Percentiles rank a stretch among this genome's conserved stretches.
Evolutionary conservation across 2,797 vertebrate species (phyloP).

Genomic region (Heliangelus exortis): DNA sequence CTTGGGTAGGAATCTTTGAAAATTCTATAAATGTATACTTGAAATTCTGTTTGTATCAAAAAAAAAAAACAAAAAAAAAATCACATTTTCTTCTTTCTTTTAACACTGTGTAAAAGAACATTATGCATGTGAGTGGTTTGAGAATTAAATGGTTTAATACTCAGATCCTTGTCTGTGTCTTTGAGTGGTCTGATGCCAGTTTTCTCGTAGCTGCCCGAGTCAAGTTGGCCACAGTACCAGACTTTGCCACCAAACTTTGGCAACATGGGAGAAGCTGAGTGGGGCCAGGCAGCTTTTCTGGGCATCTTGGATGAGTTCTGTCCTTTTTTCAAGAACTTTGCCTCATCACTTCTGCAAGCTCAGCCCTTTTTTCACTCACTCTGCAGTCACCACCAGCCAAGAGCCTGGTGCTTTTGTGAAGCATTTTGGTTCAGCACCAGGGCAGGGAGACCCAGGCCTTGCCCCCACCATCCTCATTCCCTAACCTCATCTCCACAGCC

Average conservation of each 20-base stretch:
- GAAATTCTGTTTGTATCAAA: conserved; percentile 83
- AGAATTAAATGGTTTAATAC: conserved; percentile 86
- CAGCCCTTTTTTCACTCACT: neutral
- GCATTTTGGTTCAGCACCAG: neutral
- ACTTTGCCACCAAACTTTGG: neutral
- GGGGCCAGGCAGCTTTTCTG: neutral
- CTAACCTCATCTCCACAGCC: neutral
- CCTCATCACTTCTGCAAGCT: neutral
- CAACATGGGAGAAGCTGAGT: neutral
- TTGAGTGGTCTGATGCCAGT: neutral
- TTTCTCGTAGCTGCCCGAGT: neutral
- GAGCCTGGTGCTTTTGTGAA: accelerated
- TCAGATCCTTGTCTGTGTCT: conserved; percentile 50
- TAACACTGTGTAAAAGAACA: conserved; percentile 86
- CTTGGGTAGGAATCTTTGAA: conserved; percentile 80
- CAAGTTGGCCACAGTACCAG: accelerated
- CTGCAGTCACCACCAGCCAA: neutral
- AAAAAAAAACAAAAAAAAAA: conserved; percentile 30
- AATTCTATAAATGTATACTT: conserved; percentile 85
- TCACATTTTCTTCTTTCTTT: conserved; percentile 81
- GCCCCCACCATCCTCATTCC: neutral
- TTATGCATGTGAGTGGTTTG: conserved; percentile 87
- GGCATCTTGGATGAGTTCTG: neutral
- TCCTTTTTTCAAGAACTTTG: neutral
- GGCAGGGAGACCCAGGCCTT: neutral